A percentile compares a stretch with the other conserved stretches of the same genome.
phyloP scores from a whole-genome alignment of 2,888 invertebrate genomes.

The Lasioglossum pauxillum region DNA sequence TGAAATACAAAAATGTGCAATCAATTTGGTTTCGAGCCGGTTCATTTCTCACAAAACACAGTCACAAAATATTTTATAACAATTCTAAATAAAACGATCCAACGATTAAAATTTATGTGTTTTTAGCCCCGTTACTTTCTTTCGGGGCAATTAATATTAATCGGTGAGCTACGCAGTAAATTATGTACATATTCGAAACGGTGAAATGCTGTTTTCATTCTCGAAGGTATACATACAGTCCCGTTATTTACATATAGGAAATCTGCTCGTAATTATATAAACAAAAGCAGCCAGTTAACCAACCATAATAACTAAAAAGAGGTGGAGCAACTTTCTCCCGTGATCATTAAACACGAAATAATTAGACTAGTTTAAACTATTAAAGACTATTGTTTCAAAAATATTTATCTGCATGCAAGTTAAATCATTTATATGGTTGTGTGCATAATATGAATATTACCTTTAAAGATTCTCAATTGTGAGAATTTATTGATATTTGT shows the following conservation, averaged over 20 bases:
- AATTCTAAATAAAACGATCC: not conserved
- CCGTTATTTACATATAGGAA: not conserved
- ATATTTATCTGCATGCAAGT: not conserved
- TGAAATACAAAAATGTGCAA: not conserved
- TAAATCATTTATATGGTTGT: not conserved
- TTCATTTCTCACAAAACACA: not conserved
- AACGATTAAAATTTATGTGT: not conserved
- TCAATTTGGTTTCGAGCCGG: not conserved
- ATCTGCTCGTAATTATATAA: slow-evolving; percentile 17
- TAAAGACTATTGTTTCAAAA: not conserved
- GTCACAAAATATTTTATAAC: not conserved
- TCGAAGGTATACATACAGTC: not conserved
- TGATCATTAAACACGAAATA: not conserved
- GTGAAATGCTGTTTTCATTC: not conserved
- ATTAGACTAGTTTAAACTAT: not conserved
- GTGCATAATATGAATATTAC: not conserved
- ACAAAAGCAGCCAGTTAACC: not conserved
- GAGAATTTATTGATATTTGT: not conserved
- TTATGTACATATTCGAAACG: not conserved
- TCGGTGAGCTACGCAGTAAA: not conserved
- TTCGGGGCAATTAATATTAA: not conserved
- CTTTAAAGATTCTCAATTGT: not conserved
- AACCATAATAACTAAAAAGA: not conserved
- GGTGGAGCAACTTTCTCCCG: not conserved
- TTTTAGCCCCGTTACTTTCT: not conserved